Base-by-base conservation (phyloP, 2,888 invertebrate genomes). In the Pristionchus exspectatus region DNA sequence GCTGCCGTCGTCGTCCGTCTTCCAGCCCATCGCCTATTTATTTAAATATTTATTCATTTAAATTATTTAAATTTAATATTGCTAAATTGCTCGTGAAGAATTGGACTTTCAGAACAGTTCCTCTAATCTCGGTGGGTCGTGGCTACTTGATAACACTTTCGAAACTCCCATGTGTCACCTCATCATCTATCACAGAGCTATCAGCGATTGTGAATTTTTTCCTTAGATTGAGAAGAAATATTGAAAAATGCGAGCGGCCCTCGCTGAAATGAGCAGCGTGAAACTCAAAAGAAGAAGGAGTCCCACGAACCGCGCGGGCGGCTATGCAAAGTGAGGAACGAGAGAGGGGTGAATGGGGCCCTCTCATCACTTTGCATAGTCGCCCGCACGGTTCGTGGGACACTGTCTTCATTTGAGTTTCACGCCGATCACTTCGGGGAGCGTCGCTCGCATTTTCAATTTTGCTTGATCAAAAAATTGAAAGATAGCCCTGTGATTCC, bases 1-100 rank as follows among this genome's bases (percentile, higher is more conserved):
- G 50, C 85, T 89, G 50, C 89, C 89, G n/a, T 83, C 84, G 72
- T 89, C 89, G 85, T 89, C 89, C 50, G 89, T 89, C 56, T 89
- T 38, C 89, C 89, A 89, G 50, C 89, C 89, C 54, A 85, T 7
- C 24, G 66, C 89, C 89, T 89, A 77, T 83, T 54, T 27, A 14
- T 83, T 83, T 27, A 54, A 33, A 33, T 54, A 54, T 54, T 50
- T 50, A 50, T 30, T 72, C 18, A 72, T 2, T 5, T 72, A 12
- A 27, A 30, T 33, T 72, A 27, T 7, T 72, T 59, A 4, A 59
- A 59, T 14, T 18, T 16, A 59, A 59, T 59, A 59, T 72, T 30
- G 16, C 33, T 72, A 72, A 30, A 72, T 27, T 72, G 3, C 33
- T 30, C n/a, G 72, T 1, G 72, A 18, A 59, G 5, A 59, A 59